Evolutionary conservation across 2,888 invertebrate genomes (phyloP).

Genomic region (Ochlodes sylvanus): DNA sequence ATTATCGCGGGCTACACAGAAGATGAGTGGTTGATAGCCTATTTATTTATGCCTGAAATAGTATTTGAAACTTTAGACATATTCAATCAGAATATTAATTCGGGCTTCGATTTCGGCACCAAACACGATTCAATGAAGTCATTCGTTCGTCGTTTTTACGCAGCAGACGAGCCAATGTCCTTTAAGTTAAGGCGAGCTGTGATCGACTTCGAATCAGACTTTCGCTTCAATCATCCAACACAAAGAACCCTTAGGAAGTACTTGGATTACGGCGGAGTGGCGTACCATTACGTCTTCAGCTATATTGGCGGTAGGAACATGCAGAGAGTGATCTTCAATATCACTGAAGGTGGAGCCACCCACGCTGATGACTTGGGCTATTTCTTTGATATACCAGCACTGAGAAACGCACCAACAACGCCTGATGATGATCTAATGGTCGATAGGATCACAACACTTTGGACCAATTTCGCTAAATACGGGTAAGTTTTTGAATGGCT

Average conservation of each 20-base stretch:
- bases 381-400: conserved; percentile 49
- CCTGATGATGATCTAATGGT: conserved; percentile 55
- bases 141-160: conserved; percentile 57
- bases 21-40: conserved; percentile 50
- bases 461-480: conserved; percentile 56
- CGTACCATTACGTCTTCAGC: conserved; percentile 60
- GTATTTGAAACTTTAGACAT: conserved; percentile 48
- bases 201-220: conserved; percentile 57
- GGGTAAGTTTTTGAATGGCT: conserved; percentile 49
- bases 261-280: conserved; percentile 49
- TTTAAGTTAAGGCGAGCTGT: conserved; percentile 45
- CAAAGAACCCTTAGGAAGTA: conserved; percentile 54
- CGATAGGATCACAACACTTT: conserved; percentile 52
- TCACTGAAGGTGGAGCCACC: conserved; percentile 46
- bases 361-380: conserved; percentile 59
- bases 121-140: conserved; percentile 45
- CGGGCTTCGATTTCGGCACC: not conserved
- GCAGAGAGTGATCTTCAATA: conserved; percentile 47
- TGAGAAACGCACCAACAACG: conserved; percentile 40
- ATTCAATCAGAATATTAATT: conserved; percentile 20
- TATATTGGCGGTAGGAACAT: conserved; percentile 61
- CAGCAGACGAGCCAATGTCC: conserved; percentile 56
- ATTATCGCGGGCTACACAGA: conserved; percentile 61
- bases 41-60: conserved; percentile 43
- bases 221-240: conserved; percentile 50